Evolutionary conservation across 2,797 vertebrate species (phyloP).

Genomic region (Trichosurus vulpecula): DNA sequence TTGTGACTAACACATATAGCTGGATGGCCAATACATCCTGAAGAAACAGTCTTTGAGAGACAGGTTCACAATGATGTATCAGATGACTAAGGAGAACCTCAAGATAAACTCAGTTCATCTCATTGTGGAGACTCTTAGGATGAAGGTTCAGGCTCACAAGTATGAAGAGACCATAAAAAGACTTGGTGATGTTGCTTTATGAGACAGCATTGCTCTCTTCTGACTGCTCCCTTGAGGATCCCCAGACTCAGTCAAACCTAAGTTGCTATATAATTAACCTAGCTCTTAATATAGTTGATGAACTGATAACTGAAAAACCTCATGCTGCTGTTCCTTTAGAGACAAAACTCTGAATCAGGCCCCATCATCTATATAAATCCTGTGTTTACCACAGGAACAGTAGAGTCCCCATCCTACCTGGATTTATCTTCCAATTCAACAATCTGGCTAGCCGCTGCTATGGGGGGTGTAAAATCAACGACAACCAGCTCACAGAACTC

Average conservation of each 20-base stretch:
- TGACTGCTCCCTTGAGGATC: background rate
- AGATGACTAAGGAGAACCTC: conserved; percentile 95
- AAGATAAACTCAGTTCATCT: conserved; percentile 90
- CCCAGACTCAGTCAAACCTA: conserved; percentile 90
- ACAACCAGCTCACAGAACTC: no score
- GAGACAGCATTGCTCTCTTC: background rate
- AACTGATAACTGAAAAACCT: conserved; percentile 85
- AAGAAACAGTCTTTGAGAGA: conserved; percentile 93
- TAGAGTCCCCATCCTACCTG: background rate
- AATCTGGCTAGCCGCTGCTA: no score
- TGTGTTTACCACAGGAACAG: background rate
- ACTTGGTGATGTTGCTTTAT: background rate
- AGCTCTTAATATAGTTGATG: conserved; percentile 93
- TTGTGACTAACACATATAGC: conserved; percentile 93
- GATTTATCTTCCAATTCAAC: background rate
- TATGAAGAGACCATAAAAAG: conserved; percentile 73
- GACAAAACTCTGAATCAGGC: no score
- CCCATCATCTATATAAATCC: background rate
- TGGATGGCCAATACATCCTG: conserved; percentile 94
- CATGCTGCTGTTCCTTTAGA: conserved; percentile 82
- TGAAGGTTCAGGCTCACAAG: conserved; percentile 92
- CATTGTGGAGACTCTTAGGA: conserved; percentile 80
- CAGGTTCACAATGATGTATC: conserved; percentile 95
- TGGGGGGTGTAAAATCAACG: no score
- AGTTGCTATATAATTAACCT: conserved; percentile 96